Conservation (phyloP, 2,113 vertebrate species). For the Pelodiscus sinensis region DNA sequence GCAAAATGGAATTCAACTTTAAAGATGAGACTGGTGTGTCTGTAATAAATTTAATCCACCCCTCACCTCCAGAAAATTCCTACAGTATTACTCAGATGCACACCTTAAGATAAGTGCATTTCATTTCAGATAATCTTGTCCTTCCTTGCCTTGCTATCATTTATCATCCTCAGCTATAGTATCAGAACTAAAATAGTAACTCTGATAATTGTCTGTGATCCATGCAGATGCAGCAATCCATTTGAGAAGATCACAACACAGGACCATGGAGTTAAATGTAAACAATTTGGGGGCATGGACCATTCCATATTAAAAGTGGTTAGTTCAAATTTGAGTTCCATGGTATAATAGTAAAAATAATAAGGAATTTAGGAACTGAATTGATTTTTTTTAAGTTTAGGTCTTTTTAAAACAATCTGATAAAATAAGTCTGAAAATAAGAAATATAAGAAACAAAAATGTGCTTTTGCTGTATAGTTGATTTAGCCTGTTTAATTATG, state of each 20-base stretch:
- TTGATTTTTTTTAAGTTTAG: background rate
- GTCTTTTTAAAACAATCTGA: background rate
- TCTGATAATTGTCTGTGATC: background rate
- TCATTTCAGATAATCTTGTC: background rate
- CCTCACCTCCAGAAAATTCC: background rate
- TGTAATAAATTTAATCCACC: background rate
- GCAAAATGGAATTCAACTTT: background rate
- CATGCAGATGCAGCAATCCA: background rate
- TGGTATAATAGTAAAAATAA: slow-evolving; percentile 13
- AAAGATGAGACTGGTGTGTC: background rate
- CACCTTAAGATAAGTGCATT: background rate
- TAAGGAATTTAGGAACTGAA: background rate
- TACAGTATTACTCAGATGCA: background rate
- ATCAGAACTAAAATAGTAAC: background rate
- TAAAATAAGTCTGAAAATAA: background rate
- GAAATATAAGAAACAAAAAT: background rate
- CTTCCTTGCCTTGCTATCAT: background rate
- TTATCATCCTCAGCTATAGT: background rate
- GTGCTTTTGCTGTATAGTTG: background rate
- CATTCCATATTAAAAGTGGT: background rate
- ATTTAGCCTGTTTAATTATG: background rate
- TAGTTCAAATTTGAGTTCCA: background rate
- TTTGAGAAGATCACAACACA: background rate
- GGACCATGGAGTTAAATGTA: background rate
- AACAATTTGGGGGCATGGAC: background rate